phyloP scores from a whole-genome alignment of 2,888 invertebrate genomes.

The Agapetus fuscipes region DNA sequence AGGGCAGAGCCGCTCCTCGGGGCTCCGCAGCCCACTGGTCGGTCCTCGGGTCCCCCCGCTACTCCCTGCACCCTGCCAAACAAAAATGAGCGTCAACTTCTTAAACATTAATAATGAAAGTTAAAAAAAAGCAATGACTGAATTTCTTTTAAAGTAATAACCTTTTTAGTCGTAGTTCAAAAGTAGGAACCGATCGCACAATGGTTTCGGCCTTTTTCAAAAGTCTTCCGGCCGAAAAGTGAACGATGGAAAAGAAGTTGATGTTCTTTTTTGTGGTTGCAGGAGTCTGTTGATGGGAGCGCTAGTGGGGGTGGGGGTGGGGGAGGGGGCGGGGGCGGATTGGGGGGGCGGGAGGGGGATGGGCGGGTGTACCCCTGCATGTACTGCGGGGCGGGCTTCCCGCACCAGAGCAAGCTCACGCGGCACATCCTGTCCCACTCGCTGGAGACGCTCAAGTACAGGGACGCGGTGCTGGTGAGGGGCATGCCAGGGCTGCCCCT shows the following conservation, averaged over 20 bases:
- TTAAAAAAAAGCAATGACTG: conserved; percentile 5
- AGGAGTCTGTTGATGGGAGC: conserved; percentile 77
- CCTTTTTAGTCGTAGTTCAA: no score
- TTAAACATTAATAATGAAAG: conserved; percentile 30
- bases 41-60: conserved; percentile 22
- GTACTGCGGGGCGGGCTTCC: conserved; percentile 83
- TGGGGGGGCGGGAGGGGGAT: conserved; percentile 42
- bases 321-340: conserved; percentile 37
- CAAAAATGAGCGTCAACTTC: conserved; percentile 88
- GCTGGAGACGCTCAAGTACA: conserved; percentile 78
- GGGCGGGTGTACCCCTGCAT: conserved; percentile 67
- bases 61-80: conserved; percentile 54
- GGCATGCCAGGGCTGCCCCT: conserved; percentile 36
- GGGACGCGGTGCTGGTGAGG: conserved; percentile 52
- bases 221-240: conserved; percentile 2
- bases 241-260: conserved; percentile 75
- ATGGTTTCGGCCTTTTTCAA: no score
- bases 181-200: no score
- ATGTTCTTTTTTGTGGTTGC: conserved; percentile 84
- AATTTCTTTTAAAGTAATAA: no score
- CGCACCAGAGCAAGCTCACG: conserved; percentile 85
- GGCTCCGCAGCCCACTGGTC: not conserved
- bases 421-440: conserved; percentile 83
- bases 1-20: not conserved
- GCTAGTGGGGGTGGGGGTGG: conserved; percentile 35